phyloP scores from a whole-genome alignment of 2,113 vertebrate species.

The Petroica traversi region DNA sequence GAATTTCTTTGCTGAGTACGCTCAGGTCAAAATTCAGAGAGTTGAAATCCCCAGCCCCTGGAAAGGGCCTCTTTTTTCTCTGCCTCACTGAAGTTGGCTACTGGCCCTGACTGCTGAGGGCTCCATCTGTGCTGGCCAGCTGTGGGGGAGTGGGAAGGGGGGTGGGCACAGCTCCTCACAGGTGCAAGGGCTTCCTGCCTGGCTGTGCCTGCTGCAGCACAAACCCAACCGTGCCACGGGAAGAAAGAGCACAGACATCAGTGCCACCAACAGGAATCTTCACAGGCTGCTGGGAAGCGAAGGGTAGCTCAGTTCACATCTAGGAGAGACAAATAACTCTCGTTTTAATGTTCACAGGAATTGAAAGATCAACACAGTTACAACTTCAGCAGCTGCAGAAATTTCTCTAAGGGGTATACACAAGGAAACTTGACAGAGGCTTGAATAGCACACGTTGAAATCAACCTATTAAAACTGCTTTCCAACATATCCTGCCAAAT shows the following conservation, averaged over 20 bases:
- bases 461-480: background rate
- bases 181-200: background rate
- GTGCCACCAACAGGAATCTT: background rate
- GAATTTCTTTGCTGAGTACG: accelerated
- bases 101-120: background rate
- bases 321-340: background rate
- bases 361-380: background rate
- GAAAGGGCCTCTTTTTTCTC: accelerated
- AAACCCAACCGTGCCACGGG: accelerated
- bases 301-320: accelerated
- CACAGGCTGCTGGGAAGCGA: accelerated
- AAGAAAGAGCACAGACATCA: background rate
- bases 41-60: accelerated
- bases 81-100: background rate
- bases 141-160: background rate
- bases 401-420: background rate
- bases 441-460: accelerated
- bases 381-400: background rate
- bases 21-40: background rate
- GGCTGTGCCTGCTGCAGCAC: background rate
- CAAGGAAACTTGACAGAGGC: background rate
- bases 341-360: background rate
- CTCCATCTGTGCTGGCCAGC: background rate
- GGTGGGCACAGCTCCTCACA: background rate
- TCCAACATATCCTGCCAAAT: background rate